phyloP scores from a whole-genome alignment of 2,888 invertebrate species.

The Nomada lathburiana region DNA sequence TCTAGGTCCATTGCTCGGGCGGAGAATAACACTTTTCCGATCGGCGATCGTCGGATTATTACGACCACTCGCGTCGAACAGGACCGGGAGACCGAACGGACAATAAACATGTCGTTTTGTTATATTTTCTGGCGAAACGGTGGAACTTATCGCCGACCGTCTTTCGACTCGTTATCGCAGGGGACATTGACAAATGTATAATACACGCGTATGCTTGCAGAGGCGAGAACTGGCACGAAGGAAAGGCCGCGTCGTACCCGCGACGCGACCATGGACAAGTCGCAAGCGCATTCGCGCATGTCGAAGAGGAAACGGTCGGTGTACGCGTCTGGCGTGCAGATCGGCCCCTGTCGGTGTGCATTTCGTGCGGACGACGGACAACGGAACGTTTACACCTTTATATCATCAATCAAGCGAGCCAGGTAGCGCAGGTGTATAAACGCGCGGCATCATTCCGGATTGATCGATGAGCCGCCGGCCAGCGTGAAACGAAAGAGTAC shows the following conservation, averaged over 20 bases:
- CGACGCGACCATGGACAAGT: neutral
- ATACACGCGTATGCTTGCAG: too few species aligned
- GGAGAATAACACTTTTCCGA: neutral
- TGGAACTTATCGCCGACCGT: constrained; percentile 9
- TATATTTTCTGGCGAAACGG: constrained; percentile 12
- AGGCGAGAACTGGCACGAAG: neutral
- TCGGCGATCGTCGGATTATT: constrained; percentile 37
- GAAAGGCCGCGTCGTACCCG: neutral
- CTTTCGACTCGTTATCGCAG: neutral
- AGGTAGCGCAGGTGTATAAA: constrained; percentile 77
- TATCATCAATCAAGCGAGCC: constrained; percentile 80
- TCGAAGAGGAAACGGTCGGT: constrained; percentile 31
- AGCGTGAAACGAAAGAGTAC: constrained; percentile 50
- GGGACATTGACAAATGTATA: neutral
- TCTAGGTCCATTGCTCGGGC: constrained; percentile 14
- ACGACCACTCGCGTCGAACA: constrained; percentile 2
- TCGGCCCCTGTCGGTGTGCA: constrained; percentile 54
- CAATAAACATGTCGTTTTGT: constrained; percentile 50
- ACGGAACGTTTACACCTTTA: constrained; percentile 74
- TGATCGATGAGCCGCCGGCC: constrained; percentile 77
- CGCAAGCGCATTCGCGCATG: constrained; percentile 2
- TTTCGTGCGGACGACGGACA: constrained; percentile 71
- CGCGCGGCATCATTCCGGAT: constrained; percentile 70
- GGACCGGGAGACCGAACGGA: neutral
- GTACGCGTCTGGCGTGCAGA: constrained; percentile 56